These are phyloP conservation scores for Trichogramma evanescens DNA, from an alignment of 2,888 invertebrate species.

Conservation along the genomic window DNA sequence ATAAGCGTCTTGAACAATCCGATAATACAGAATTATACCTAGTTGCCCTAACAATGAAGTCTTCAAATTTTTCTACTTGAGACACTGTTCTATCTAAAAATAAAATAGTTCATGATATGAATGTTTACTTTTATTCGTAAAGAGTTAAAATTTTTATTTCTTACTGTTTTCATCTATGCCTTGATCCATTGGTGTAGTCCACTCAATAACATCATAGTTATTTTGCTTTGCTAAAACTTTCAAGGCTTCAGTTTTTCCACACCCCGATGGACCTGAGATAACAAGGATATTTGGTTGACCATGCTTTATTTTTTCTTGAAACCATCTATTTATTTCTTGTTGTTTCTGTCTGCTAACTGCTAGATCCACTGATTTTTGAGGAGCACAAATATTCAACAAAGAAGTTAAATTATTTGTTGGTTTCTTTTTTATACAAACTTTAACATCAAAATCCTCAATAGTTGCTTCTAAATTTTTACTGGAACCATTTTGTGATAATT, in stretches of 20 bases:
- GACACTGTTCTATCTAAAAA: constrained; percentile 36
- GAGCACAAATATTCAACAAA: constrained; percentile 35
- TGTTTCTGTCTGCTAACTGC: constrained; percentile 40
- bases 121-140: not conserved
- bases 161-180: constrained; percentile 52
- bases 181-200: constrained; percentile 74
- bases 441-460: not conserved
- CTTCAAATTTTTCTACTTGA: constrained; percentile 65
- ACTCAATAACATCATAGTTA: constrained; percentile 62
- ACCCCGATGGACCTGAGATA: constrained; percentile 76
- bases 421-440: constrained; percentile 18
- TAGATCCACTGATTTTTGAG: constrained; percentile 33
- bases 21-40: constrained; percentile 54
- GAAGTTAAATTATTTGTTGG: constrained; percentile 27
- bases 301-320: constrained; percentile 25
- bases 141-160: constrained; percentile 10
- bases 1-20: constrained; percentile 49
- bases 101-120: not conserved
- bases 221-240: constrained; percentile 60
- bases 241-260: constrained; percentile 74
- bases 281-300: constrained; percentile 49
- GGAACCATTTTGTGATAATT: not conserved
- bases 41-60: constrained; percentile 71
- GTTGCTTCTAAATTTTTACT: not conserved
- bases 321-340: constrained; percentile 39